Evolutionary conservation across 2,888 invertebrate genomes (phyloP).

Genomic region (Aphrophora alni): DNA sequence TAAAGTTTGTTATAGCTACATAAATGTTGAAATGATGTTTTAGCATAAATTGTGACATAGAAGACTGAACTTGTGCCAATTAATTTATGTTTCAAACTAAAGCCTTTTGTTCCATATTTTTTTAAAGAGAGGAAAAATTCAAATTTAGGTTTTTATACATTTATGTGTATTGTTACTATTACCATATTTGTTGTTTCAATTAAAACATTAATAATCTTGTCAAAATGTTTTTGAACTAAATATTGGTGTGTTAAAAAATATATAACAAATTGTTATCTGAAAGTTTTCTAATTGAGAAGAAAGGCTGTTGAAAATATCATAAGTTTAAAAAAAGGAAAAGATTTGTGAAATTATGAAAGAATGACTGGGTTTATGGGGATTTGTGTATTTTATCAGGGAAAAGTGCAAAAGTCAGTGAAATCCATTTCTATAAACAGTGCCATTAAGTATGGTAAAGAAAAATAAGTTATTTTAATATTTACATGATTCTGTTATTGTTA

Average conservation of each 20-base stretch:
- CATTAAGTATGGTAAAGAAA: not conserved
- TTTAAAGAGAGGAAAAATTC: not conserved
- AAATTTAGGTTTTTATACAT: not conserved
- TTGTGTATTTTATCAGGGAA: not conserved
- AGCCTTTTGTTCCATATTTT: conserved; percentile 13
- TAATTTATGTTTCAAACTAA: conserved; percentile 40
- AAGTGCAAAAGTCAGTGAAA: conserved; percentile 5
- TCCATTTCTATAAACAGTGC: not conserved
- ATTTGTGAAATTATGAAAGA: not conserved
- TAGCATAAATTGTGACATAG: conserved; percentile 19
- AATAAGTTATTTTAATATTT: conserved; percentile 6
- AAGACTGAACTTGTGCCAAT: conserved; percentile 51
- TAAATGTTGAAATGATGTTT: not conserved
- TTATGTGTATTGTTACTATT: not conserved
- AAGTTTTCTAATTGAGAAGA: not conserved
- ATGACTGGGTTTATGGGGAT: not conserved
- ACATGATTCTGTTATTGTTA: not conserved
- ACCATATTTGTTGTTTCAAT: not conserved
- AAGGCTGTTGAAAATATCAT: not conserved
- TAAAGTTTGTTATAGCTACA: conserved; percentile 12
- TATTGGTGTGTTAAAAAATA: not conserved
- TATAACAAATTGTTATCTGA: not conserved
- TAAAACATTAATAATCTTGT: not conserved
- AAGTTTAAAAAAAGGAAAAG: not conserved
- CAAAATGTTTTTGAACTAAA: not conserved